phyloP scores from a whole-genome alignment of 2,797 vertebrate species.

The Streptopelia turtur region DNA sequence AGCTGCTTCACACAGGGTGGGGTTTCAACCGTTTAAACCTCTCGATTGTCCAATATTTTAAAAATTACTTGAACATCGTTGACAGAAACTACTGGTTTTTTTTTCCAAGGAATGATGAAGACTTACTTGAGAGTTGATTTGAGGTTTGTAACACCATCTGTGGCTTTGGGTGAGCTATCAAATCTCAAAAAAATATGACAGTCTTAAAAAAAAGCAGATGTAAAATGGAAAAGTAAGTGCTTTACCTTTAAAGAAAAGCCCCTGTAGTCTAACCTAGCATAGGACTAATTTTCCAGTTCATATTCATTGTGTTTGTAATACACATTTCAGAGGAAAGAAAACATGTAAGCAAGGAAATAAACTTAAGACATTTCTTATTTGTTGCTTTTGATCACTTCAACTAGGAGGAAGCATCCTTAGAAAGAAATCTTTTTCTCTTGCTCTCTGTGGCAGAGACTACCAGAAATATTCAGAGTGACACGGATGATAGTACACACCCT shows the following conservation, averaged over 20 bases:
- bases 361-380: background rate
- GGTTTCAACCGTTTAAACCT: background rate
- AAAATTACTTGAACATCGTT: background rate
- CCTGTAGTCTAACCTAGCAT: background rate
- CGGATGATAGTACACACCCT: background rate
- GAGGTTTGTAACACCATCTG: background rate
- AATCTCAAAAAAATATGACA: background rate
- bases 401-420: slow-evolving; percentile 9
- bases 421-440: background rate
- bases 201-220: background rate
- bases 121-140: background rate
- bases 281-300: background rate
- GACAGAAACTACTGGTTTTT: background rate
- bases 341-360: background rate
- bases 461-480: slow-evolving; percentile 6
- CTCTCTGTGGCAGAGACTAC: background rate
- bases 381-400: background rate
- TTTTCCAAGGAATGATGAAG: background rate
- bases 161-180: background rate
- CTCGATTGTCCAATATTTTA: background rate
- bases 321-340: slow-evolving; percentile 1
- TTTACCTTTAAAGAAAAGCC: background rate
- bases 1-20: background rate
- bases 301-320: background rate
- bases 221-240: background rate